Base-by-base conservation (phyloP, 2,113 vertebrate species). In the Neogobius melanostomus region DNA sequence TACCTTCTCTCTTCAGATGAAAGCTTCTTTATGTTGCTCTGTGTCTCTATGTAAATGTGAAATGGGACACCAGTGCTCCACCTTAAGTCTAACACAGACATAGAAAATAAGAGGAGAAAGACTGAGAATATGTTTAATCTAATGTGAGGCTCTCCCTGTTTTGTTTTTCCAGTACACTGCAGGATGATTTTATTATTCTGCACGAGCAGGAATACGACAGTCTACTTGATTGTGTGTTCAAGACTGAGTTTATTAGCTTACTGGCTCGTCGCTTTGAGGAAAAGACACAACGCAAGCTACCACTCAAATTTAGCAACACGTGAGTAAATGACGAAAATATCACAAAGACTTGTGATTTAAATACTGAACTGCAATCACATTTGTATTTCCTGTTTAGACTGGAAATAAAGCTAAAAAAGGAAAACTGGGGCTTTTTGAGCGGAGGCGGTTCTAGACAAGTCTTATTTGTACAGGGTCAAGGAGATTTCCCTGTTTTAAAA, bases 121-220 rank as follows among this genome's bases (percentile, higher is more conserved):
- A 61, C 14, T 45, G 49, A 43, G 60, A 21, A 21, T 45, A 61
- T n/a, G n/a, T 66, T 47, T 44, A 16, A 12, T n/a, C 9, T 49
- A 3, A 43, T n/a, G 6, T 16, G 6, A 36, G 8, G 7, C n/a
- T 61, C 16, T 57, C 5, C 28, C 54, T 1, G 28, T 36, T 36
- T 36, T 36, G 28, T 36, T 3, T 68, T 79, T 71, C 69, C 91
- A 98, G 97, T 71, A 93, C 95, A 4, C 87, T 98, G 93, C 96
- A 98, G 82, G 96, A 98, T 60, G 97, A 98, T 85, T 88, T 98
- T 57, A 89, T 99, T 74, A 94, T 98, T 82, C 86, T 98, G 8
- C 96, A 98, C 0, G 98, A 99, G 83, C 96, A 99, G 87, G 97
- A 98, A 71, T 99, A 99, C 0, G 97, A 99, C 87, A 98, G 96